A percentile compares a stretch with the other conserved stretches of the same genome.
Conservation (phyloP, 2,113 vertebrate genomes). For the Ellobius talpinus region DNA sequence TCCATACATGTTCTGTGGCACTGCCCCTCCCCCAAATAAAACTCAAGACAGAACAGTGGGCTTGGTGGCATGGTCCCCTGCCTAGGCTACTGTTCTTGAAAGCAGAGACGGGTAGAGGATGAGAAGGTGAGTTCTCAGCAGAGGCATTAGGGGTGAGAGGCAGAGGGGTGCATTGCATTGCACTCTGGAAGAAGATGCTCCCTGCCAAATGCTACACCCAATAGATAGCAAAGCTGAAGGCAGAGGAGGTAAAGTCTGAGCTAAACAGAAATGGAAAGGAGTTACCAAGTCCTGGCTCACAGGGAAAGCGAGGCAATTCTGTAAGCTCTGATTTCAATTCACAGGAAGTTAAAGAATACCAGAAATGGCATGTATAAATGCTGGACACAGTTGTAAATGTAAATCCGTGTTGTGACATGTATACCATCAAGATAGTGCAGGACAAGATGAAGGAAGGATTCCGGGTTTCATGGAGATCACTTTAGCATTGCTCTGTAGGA, state of each 20-base stretch:
- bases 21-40: neutral
- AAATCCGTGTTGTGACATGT: neutral
- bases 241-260: neutral
- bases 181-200: neutral
- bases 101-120: neutral
- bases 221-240: neutral
- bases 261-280: neutral
- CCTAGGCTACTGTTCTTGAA: neutral
- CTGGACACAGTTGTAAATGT: neutral
- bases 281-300: neutral
- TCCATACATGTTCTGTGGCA: too few relatives aligned
- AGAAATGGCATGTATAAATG: neutral
- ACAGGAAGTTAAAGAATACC: neutral
- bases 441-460: neutral
- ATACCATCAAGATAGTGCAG: neutral
- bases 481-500: neutral
- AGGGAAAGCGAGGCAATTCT: neutral
- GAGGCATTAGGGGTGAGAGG: neutral
- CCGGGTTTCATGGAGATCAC: constrained; percentile 13
- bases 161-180: neutral
- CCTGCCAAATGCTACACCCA: neutral
- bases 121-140: neutral
- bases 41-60: neutral
- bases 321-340: neutral
- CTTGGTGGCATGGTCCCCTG: neutral